These are phyloP conservation scores for Xanthorhoe designata DNA, from an alignment of 2,888 invertebrate species.

Conservation along the genomic window DNA sequence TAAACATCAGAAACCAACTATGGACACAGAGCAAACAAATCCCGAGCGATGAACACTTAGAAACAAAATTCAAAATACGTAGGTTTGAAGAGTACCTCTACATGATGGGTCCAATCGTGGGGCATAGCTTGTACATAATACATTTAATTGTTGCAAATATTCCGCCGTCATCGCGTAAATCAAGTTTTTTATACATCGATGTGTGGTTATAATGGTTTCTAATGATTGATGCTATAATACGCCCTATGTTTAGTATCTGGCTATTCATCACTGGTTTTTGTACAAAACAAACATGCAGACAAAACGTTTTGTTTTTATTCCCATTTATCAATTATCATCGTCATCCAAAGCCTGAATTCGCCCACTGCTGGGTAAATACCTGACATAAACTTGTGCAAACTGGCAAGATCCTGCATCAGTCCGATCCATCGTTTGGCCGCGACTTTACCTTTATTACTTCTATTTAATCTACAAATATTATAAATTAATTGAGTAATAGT, in stretches of 20 bases:
- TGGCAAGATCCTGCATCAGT: too few relatives aligned
- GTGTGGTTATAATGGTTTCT: slow-evolving; percentile 31
- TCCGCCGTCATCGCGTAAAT: slow-evolving; percentile 36
- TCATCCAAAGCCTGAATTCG: too few relatives aligned
- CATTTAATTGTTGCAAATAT: slow-evolving; percentile 36
- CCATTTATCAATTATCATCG: too few relatives aligned
- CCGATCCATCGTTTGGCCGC: too few relatives aligned
- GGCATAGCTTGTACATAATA: slow-evolving; percentile 22
- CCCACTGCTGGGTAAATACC: too few relatives aligned
- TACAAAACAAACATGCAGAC: background rate
- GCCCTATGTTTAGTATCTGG: slow-evolving; percentile 17
- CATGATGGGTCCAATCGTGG: slow-evolving; percentile 8
- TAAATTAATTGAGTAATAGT: too few relatives aligned
- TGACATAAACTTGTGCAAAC: too few relatives aligned
- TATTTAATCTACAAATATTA: background rate
- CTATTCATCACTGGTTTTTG: slow-evolving; percentile 4
- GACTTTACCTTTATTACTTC: background rate
- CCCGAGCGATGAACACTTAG: too few relatives aligned
- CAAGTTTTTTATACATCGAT: slow-evolving; percentile 24
- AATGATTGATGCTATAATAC: slow-evolving; percentile 30
- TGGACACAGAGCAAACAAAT: too few relatives aligned
- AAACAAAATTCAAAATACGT: too few relatives aligned
- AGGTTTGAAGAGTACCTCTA: too few relatives aligned
- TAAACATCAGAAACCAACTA: too few relatives aligned
- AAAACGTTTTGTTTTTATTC: background rate